These are phyloP conservation scores for Nicator chloris DNA, from an alignment of 2,113 vertebrate species.

Conservation along the genomic window DNA sequence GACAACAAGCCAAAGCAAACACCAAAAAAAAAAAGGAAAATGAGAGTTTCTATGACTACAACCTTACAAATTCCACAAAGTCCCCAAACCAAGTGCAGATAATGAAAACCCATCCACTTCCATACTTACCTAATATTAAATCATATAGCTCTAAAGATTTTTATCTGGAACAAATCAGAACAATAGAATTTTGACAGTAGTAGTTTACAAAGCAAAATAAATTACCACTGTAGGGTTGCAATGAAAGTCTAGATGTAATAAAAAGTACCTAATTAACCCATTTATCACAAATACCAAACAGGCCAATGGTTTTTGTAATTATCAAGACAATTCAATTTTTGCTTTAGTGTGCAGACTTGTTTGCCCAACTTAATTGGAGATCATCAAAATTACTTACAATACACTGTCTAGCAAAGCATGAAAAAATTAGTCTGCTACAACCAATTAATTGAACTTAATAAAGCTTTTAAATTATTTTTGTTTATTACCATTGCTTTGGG, in stretches of 20 bases:
- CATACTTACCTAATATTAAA: neutral
- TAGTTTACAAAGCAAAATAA: constrained; percentile 50
- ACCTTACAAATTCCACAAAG: neutral
- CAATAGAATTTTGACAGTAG: constrained; percentile 9
- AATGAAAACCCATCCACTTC: neutral
- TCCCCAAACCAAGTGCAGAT: neutral
- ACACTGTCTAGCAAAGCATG: constrained; percentile 68
- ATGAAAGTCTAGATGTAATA: constrained; percentile 39
- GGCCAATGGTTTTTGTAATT: constrained; percentile 70
- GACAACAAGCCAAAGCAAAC: neutral
- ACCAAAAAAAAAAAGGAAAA: neutral
- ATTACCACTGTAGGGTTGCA: constrained; percentile 35
- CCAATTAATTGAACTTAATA: constrained; percentile 73
- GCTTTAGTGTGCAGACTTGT: constrained; percentile 59
- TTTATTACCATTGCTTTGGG: constrained; percentile 62
- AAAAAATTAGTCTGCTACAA: constrained; percentile 68
- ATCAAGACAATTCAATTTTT: constrained; percentile 72
- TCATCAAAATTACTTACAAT: constrained; percentile 75
- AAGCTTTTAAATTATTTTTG: constrained; percentile 71
- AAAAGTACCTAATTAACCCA: constrained; percentile 64
- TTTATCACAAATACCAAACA: constrained; percentile 72
- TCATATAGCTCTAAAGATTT: neutral
- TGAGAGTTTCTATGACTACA: neutral
- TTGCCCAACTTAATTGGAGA: constrained; percentile 66
- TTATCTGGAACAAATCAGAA: constrained; percentile 17